Conservation (phyloP, 2,888 invertebrate genomes). For the Gisinianus flammeolus region DNA sequence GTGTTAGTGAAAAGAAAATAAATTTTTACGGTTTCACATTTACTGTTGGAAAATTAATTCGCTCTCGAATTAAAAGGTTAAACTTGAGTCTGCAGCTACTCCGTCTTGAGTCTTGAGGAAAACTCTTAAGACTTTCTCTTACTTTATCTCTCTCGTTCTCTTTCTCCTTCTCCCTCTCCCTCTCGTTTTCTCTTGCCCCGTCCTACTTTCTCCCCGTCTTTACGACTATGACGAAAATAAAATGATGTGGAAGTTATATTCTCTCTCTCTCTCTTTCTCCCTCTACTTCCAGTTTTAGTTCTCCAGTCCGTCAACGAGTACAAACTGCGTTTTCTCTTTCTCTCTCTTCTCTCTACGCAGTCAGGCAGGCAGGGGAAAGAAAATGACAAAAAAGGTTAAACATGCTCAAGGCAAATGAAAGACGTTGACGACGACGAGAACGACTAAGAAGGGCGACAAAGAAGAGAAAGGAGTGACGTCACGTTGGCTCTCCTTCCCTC, state of each 20-base stretch:
- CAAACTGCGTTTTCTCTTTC: not conserved
- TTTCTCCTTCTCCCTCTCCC: not conserved
- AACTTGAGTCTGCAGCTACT: not conserved
- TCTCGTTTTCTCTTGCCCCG: no score
- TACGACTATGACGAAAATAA: conserved; percentile 32
- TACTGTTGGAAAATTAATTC: conserved; percentile 15
- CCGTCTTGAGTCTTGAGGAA: not conserved
- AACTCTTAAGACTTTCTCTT: not conserved
- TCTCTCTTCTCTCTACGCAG: not conserved
- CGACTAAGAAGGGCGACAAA: not conserved
- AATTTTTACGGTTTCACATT: conserved; percentile 18
- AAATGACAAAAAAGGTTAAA: conserved; percentile 2
- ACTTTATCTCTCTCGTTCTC: not conserved
- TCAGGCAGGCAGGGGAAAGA: not conserved
- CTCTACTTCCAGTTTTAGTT: not conserved
- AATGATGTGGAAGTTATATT: conserved; percentile 26
- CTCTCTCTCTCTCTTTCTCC: not conserved
- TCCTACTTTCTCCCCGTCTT: conserved; percentile 18
- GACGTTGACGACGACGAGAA: no score
- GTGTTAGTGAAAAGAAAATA: conserved; percentile 9
- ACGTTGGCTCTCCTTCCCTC: not conserved
- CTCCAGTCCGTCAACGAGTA: not conserved
- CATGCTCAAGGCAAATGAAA: not conserved
- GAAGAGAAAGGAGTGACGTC: conserved; percentile 5
- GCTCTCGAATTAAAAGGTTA: conserved; percentile 20